phyloP scores from a whole-genome alignment of 2,113 vertebrate species.

The Poecile atricapillus region DNA sequence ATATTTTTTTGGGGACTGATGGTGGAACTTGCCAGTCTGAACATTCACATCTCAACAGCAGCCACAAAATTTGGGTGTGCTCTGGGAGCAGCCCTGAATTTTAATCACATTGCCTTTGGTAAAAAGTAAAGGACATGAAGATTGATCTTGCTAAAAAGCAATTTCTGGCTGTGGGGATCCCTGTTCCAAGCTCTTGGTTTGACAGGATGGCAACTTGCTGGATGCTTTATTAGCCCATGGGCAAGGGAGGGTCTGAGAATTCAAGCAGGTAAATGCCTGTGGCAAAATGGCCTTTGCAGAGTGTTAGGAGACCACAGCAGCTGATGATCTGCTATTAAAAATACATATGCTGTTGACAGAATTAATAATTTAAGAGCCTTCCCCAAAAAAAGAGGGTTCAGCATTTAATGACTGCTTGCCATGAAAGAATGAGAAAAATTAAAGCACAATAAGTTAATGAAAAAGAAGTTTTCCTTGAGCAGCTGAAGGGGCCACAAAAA shows the following conservation, averaged over 20 bases:
- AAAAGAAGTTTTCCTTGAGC: neutral
- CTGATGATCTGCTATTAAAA: neutral
- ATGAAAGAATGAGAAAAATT: neutral
- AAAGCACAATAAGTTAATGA: neutral
- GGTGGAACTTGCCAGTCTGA: neutral
- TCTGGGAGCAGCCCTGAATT: neutral
- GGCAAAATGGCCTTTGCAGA: neutral
- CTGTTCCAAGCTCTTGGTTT: neutral
- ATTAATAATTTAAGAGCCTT: conserved; percentile 5
- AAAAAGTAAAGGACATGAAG: neutral
- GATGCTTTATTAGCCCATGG: neutral
- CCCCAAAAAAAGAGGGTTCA: neutral
- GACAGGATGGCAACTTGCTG: neutral
- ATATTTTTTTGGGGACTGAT: neutral
- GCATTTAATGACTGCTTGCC: neutral
- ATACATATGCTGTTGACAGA: neutral
- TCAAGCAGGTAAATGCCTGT: neutral
- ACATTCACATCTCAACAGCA: neutral
- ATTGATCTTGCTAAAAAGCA: neutral
- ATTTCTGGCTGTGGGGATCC: neutral
- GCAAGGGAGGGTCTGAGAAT: neutral
- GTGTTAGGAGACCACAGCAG: neutral
- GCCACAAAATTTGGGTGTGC: neutral
- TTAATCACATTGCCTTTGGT: neutral
- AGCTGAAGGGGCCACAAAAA: neutral